Evolutionary conservation across 2,797 vertebrate genomes (phyloP).

Genomic region (Hafferia zeledoni): DNA sequence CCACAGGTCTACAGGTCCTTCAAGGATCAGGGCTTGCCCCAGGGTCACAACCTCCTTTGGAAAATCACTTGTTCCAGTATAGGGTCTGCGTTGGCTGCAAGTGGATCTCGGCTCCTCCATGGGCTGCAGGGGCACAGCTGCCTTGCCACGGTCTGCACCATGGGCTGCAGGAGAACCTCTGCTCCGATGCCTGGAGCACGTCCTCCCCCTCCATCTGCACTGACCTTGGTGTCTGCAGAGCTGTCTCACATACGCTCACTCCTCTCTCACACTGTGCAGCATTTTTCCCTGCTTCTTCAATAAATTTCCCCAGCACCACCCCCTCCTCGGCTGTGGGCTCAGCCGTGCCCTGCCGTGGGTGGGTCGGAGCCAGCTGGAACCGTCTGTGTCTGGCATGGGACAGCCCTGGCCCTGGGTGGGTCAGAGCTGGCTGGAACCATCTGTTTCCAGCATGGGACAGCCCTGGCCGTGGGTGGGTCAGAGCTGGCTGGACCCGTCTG

Average conservation of each 20-base stretch:
- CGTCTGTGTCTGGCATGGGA: no score
- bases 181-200: fast-evolving
- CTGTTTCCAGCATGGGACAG: not conserved
- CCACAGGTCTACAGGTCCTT: not conserved
- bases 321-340: fast-evolving
- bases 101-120: not conserved
- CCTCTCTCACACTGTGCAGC: not conserved
- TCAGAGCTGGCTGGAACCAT: not conserved
- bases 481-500: not conserved
- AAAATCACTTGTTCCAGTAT: not conserved
- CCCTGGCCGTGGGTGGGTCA: not conserved
- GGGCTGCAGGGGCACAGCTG: not conserved
- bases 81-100: not conserved
- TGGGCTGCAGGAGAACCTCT: fast-evolving
- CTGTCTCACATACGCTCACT: not conserved
- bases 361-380: no score
- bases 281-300: not conserved
- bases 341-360: fast-evolving
- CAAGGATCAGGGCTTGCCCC: not conserved
- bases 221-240: no score
- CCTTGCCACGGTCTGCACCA: not conserved
- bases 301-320: not conserved
- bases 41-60: not conserved
- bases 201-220: not conserved
- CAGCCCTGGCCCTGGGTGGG: not conserved